These are phyloP conservation scores for Premnoplex brunnescens DNA, from an alignment of 2,797 vertebrate genomes.

Conservation along the genomic window DNA sequence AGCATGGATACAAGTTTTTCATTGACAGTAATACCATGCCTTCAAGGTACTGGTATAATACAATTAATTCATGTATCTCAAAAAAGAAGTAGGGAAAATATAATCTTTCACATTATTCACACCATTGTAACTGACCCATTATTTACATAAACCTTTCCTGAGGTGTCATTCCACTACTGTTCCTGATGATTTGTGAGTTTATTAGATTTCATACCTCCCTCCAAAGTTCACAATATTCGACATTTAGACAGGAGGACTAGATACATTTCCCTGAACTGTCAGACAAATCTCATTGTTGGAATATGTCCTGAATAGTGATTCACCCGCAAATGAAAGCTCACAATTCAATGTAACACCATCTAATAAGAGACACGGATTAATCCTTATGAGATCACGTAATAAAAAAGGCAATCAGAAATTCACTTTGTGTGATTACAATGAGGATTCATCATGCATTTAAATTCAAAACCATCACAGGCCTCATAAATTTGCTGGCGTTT, in stretches of 20 bases:
- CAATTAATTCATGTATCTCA: slow-evolving; percentile 24
- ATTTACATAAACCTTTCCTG: slow-evolving; percentile 35
- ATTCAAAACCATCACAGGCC: background rate
- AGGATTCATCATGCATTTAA: slow-evolving; percentile 23
- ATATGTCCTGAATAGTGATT: slow-evolving; percentile 55
- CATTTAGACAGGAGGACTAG: slow-evolving; percentile 61
- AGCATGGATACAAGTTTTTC: slow-evolving; percentile 36
- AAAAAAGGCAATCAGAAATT: slow-evolving; percentile 44
- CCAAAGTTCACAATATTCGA: slow-evolving; percentile 38
- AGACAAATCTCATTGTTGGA: slow-evolving; percentile 55
- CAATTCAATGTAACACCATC: slow-evolving; percentile 21
- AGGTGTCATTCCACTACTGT: slow-evolving; percentile 49
- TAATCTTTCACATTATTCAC: slow-evolving; percentile 20
- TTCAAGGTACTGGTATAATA: slow-evolving; percentile 43
- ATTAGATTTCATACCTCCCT: slow-evolving; percentile 56
- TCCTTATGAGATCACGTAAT: slow-evolving; percentile 23
- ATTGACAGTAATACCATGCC: slow-evolving; percentile 46
- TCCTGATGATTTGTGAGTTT: slow-evolving; percentile 38
- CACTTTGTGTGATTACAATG: slow-evolving; percentile 14
- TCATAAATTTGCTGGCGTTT: slow-evolving; percentile 12
- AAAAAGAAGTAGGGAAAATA: slow-evolving; percentile 22
- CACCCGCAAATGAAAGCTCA: slow-evolving; percentile 44
- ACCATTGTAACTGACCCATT: slow-evolving; percentile 15
- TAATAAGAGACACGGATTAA: slow-evolving; percentile 20
- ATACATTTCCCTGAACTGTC: slow-evolving; percentile 43